These are phyloP conservation scores for Xylocopa sonorina DNA, from an alignment of 1,140 invertebrate species.

Conservation along the genomic window DNA sequence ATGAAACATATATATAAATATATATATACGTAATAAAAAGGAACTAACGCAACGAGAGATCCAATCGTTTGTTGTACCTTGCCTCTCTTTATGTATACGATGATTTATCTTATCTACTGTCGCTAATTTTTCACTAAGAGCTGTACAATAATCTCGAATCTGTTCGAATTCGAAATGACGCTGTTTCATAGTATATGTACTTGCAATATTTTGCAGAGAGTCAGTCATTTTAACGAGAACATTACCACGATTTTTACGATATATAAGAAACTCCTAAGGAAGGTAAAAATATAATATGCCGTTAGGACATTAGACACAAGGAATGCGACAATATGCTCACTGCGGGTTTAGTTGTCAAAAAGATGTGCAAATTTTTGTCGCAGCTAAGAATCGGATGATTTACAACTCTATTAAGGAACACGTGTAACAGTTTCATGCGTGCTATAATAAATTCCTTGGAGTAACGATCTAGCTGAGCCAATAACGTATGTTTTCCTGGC, in stretches of 20 bases:
- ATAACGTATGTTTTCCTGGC: constrained; percentile 88
- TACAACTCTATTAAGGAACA: constrained; percentile 86
- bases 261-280: constrained; percentile 85
- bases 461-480: constrained; percentile 88
- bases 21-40: too few relatives aligned
- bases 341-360: constrained; percentile 86
- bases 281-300: constrained; percentile 7
- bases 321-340: constrained; percentile 77
- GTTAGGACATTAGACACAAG: background rate
- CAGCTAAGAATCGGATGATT: constrained; percentile 89
- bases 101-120: constrained; percentile 86
- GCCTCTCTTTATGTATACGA: constrained; percentile 87
- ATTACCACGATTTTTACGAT: constrained; percentile 85
- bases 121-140: constrained; percentile 85
- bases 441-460: constrained; percentile 89
- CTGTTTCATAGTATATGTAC: constrained; percentile 83
- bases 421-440: constrained; percentile 87
- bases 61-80: constrained; percentile 77
- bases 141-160: constrained; percentile 85
- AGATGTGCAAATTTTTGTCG: constrained; percentile 86
- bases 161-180: constrained; percentile 86
- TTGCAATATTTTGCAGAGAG: constrained; percentile 85
- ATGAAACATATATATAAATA: constrained; percentile 41
- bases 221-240: constrained; percentile 84
- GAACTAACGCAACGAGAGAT: background rate